These are phyloP conservation scores for Promerops cafer DNA, from an alignment of 2,113 vertebrate genomes.

Conservation along the genomic window DNA sequence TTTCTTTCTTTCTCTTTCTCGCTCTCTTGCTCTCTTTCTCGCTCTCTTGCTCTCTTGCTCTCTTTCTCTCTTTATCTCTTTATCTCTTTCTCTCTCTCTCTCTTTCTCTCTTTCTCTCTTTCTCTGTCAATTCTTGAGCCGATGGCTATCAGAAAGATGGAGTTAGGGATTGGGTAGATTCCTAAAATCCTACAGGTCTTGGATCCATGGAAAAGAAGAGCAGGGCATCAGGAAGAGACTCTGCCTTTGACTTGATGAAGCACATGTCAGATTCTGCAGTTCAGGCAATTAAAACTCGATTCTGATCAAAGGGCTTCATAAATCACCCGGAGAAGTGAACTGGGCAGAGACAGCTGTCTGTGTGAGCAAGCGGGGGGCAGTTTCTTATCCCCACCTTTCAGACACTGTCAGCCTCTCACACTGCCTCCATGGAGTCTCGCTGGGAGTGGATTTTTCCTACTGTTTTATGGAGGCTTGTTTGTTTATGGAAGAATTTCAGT, in stretches of 20 bases:
- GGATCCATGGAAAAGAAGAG: neutral
- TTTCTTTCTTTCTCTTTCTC: fast-evolving
- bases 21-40: fast-evolving
- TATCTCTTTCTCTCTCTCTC: fast-evolving
- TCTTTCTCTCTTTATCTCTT: fast-evolving
- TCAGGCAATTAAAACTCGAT: conserved; percentile 47
- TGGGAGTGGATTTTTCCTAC: neutral
- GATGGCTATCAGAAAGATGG: neutral
- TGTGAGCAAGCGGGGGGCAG: neutral
- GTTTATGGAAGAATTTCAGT: conserved; percentile 9
- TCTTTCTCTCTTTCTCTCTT: too few relatives aligned
- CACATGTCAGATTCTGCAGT: conserved; percentile 26
- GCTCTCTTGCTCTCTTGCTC: fast-evolving
- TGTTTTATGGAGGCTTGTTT: conserved; percentile 19
- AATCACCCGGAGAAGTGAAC: conserved; percentile 33
- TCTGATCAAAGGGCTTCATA: conserved; percentile 58
- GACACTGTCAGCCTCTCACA: neutral
- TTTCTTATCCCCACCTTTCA: conserved; percentile 13
- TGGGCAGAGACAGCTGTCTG: conserved; percentile 30
- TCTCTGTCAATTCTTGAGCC: neutral
- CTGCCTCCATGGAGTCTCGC: neutral
- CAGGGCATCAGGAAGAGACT: neutral
- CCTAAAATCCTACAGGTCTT: neutral
- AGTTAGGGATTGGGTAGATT: neutral
- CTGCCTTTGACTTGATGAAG: conserved; percentile 36